Evolutionary conservation across 2,797 vertebrate genomes (phyloP).

Genomic region (Trachurus trachurus): DNA sequence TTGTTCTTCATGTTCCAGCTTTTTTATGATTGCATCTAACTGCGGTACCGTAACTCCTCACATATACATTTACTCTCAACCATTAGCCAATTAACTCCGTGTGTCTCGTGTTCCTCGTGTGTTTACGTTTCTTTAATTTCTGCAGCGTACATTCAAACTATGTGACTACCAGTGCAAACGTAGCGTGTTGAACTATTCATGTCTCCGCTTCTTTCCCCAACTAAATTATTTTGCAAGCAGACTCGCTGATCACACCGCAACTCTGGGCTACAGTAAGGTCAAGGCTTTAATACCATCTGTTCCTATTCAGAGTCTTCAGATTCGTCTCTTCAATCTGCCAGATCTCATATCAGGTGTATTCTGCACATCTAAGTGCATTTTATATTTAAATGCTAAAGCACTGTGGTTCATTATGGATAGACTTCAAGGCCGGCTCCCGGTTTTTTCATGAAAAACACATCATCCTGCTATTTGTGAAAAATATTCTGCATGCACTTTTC

Average conservation of each 20-base stretch:
- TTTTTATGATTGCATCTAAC: slow-evolving; percentile 38
- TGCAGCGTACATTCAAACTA: not conserved
- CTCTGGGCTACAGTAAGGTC: slow-evolving; percentile 20
- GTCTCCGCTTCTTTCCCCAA: not conserved
- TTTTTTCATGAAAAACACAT: slow-evolving; percentile 24
- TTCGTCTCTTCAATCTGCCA: slow-evolving; percentile 7
- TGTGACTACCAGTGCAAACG: not conserved
- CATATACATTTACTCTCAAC: not conserved
- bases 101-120: not conserved
- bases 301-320: not conserved
- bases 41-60: slow-evolving; percentile 4
- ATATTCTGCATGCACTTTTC: slow-evolving; percentile 22
- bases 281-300: slow-evolving; percentile 14
- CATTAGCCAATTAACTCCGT: not conserved
- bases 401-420: slow-evolving; percentile 25
- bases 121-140: not conserved
- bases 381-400: slow-evolving; percentile 33
- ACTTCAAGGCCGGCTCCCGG: slow-evolving; percentile 38
- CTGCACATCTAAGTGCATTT: slow-evolving; percentile 43
- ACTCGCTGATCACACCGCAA: slow-evolving; percentile 19
- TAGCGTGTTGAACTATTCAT: not conserved
- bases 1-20: slow-evolving; percentile 31
- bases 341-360: slow-evolving; percentile 31
- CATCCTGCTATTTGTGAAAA: slow-evolving; percentile 27
- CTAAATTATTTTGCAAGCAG: slow-evolving; percentile 17